Base-by-base conservation (phyloP, 2,797 vertebrate species). In the Australoheros facetus region DNA sequence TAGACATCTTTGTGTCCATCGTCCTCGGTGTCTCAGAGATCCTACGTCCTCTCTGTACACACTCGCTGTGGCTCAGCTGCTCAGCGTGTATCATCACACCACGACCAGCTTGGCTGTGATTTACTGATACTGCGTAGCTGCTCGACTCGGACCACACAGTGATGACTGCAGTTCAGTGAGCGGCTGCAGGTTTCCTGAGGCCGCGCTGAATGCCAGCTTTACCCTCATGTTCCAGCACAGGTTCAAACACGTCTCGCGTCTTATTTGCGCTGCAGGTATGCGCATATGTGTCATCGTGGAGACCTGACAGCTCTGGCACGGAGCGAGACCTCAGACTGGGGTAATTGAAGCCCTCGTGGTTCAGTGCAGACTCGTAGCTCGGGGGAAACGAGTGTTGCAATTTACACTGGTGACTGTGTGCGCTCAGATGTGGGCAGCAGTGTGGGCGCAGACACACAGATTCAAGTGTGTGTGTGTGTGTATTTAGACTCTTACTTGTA, bases 401-500 rank as follows among this genome's bases (percentile, higher is more conserved):
- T 23, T 37, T 51, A 26, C 17, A 28, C 71, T 17, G 19, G 21
- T 76, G 16, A 5, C 51, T 57, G 45, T 19, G 2, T 42, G 12
- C n/a, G 16, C 28, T 14, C 13, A 14, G 13, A 45, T 45, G 42
- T 45, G 13, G 42, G 12, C 13, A 13, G 42, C 42, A 42, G 11
- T 42, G 39, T 13, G 14, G 45, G 45, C 14, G 42, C 14, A 34
- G 7, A 17, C n/a, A 13, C n/a, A 53, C 4, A 5, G 4, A 8
- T 64, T 23, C 48, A 62, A 57, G 13, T 37, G 57, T 51, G 64
- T 32, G 48, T 54, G 34, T 51, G 6, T 74, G 42, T 73, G 28
- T 51, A 9, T 9, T 53, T n/a, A 53, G 19, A 37, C 2, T 66
- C 93, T 88, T 95, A 99, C 98, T 97, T 97, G 96, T 97, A 98